A percentile compares a stretch with the other conserved stretches of the same genome.
Evolutionary conservation across 2,113 vertebrate species (phyloP).

Genomic region (Antechinus flavipes): DNA sequence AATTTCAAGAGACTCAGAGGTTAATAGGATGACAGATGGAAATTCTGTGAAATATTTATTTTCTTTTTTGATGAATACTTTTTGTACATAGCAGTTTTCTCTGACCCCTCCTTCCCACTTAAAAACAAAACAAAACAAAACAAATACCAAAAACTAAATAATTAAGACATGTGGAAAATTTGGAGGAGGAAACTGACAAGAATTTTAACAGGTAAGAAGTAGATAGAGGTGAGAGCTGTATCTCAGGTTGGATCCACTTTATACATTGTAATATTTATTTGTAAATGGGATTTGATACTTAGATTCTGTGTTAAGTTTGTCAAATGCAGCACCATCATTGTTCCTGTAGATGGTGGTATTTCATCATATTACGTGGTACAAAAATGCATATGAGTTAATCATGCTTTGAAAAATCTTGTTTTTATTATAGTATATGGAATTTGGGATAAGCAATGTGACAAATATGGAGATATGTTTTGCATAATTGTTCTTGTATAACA

Average conservation of each 20-base stretch:
- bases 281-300: background rate
- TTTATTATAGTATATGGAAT: background rate
- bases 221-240: background rate
- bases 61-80: background rate
- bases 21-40: background rate
- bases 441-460: background rate
- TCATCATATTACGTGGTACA: background rate
- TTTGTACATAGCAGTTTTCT: background rate
- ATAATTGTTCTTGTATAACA: background rate
- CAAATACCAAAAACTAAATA: background rate
- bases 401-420: background rate
- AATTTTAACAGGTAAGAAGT: no score
- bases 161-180: background rate
- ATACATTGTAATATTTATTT: rapidly evolving
- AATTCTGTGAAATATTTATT: background rate
- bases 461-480: background rate
- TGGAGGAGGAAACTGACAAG: background rate
- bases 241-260: background rate
- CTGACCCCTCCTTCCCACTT: background rate
- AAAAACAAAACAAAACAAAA: background rate
- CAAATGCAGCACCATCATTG: background rate
- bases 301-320: background rate
- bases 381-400: background rate
- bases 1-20: background rate
- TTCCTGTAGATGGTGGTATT: slow-evolving; percentile 61